phyloP scores from a whole-genome alignment of 1,140 invertebrate species.

The Platorchestia sp. region DNA sequence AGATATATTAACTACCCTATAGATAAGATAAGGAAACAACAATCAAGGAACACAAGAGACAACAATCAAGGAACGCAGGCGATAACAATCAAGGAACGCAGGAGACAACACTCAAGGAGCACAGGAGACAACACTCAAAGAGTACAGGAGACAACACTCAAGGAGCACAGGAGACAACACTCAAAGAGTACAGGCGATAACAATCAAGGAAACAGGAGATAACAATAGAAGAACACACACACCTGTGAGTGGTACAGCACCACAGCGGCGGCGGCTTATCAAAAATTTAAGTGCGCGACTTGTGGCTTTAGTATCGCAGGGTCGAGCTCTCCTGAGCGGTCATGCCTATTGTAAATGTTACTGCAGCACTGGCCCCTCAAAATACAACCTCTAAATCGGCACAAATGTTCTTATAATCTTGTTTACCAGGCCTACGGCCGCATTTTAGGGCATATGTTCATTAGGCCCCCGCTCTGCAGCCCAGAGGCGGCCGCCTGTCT shows the following conservation, averaged over 20 bases:
- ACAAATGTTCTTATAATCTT: conserved; percentile 13
- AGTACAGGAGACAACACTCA: background rate
- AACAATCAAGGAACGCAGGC: background rate
- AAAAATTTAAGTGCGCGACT: conserved; percentile 10
- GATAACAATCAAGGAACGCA: too few species aligned
- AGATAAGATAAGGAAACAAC: background rate
- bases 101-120: too few species aligned
- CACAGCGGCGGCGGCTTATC: background rate
- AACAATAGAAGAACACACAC: background rate
- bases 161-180: background rate
- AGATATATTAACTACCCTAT: too few species aligned
- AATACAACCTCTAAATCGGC: conserved; percentile 24
- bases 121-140: background rate
- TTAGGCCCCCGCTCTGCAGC: background rate
- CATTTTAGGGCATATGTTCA: conserved; percentile 35
- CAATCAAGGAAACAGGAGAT: background rate
- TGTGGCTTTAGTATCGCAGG: background rate
- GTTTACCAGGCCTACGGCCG: background rate
- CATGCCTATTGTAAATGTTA: background rate
- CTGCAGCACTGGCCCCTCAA: background rate
- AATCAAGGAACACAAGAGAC: background rate
- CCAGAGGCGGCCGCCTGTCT: background rate
- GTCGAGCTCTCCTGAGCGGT: background rate
- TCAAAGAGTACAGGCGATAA: background rate
- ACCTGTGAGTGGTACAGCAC: background rate